Conservation (phyloP, 2,113 vertebrate genomes). For the Tragelaphus strepsiceros region DNA sequence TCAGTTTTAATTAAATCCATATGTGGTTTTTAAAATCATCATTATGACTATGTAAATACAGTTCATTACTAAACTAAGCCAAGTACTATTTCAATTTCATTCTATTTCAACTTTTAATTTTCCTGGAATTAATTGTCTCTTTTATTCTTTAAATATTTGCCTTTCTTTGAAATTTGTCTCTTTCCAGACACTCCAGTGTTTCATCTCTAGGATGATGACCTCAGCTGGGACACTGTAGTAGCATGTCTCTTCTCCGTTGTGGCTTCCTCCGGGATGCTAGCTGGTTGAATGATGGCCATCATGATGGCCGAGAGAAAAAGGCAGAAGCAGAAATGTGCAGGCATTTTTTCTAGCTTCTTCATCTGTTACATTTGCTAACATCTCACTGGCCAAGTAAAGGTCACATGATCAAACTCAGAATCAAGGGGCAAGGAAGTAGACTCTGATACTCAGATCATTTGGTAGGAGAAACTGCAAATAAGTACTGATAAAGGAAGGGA, state of each 20-base stretch:
- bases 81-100: neutral
- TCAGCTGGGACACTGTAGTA: neutral
- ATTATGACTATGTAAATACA: neutral
- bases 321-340: neutral
- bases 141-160: neutral
- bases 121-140: neutral
- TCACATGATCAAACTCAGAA: neutral
- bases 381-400: neutral
- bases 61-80: neutral
- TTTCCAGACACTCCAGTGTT: neutral
- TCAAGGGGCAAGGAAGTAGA: neutral
- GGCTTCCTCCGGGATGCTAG: no score
- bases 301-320: neutral
- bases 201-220: neutral
- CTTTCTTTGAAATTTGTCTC: neutral
- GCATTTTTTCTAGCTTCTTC: neutral
- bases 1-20: neutral
- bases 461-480: neutral
- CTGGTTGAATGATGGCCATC: neutral
- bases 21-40: neutral
- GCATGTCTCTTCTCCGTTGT: accelerated
- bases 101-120: neutral
- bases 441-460: neutral
- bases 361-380: neutral
- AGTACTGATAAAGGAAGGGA: neutral